Percentiles rank a stretch among this genome's conserved stretches.
Conservation (phyloP, 2,888 invertebrate species). For the Myopa tessellatipennis region DNA sequence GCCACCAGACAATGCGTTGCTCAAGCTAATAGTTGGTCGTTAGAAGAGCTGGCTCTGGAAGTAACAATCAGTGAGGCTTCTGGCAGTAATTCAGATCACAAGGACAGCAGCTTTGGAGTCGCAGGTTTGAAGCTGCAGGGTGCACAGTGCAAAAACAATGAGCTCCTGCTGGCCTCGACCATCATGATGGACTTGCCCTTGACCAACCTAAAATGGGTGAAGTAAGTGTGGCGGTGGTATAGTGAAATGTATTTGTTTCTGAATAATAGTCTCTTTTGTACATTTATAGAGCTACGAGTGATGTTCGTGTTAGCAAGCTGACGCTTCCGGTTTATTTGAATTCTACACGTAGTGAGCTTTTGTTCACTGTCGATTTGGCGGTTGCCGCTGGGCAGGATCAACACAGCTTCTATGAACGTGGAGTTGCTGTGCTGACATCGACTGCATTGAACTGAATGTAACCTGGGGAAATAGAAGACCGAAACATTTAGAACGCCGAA, state of each 20-base stretch:
- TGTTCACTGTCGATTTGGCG: constrained; percentile 95
- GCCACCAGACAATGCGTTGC: constrained; percentile 99
- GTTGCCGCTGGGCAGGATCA: constrained; percentile 91
- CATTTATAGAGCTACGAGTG: constrained; percentile 65
- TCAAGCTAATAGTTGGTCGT: constrained; percentile 95
- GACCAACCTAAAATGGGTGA: constrained; percentile 90
- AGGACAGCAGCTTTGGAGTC: constrained; percentile 76
- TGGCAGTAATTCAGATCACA: constrained; percentile 71
- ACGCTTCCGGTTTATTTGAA: constrained; percentile 97
- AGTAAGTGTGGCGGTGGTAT: constrained; percentile 68
- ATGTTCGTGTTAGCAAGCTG: constrained; percentile 74
- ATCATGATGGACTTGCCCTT: constrained; percentile 95
- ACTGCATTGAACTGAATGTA: constrained; percentile 81
- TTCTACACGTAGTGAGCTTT: constrained; percentile 91
- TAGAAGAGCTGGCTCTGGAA: constrained; percentile 87
- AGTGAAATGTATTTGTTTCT: neutral
- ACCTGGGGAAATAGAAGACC: neutral
- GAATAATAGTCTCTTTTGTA: constrained; percentile 8
- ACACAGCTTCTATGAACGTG: constrained; percentile 97
- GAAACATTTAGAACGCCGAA: neutral
- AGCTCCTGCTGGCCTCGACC: constrained; percentile 89
- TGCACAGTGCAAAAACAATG: constrained; percentile 91
- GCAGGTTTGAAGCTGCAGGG: constrained; percentile 95
- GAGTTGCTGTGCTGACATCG: constrained; percentile 95
- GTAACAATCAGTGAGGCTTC: constrained; percentile 74